Evolutionary conservation across 2,797 vertebrate genomes (phyloP).

Genomic region (Cyprinella venusta): DNA sequence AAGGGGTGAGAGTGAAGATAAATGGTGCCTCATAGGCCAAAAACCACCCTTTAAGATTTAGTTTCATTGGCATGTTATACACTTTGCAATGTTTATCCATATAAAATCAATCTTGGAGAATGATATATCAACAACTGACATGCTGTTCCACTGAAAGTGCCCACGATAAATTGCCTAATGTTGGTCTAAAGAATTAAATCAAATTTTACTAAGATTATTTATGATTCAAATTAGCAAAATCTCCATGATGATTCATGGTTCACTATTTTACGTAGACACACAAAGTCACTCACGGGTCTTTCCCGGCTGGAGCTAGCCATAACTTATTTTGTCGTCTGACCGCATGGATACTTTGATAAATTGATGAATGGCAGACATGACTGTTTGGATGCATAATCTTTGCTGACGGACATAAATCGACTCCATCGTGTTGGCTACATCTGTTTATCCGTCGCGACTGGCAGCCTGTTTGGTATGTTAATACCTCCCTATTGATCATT

Average conservation of each 20-base stretch:
- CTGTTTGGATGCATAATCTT: slow-evolving; percentile 51
- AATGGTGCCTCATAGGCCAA: background rate
- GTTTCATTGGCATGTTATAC: slow-evolving; percentile 24
- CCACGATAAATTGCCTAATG: slow-evolving; percentile 37
- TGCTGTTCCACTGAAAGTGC: slow-evolving; percentile 36
- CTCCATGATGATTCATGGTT: slow-evolving; percentile 40
- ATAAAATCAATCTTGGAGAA: slow-evolving; percentile 36
- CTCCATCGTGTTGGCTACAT: slow-evolving; percentile 47
- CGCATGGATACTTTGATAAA: slow-evolving; percentile 45
- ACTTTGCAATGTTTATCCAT: slow-evolving; percentile 35
- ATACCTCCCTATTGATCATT: slow-evolving; percentile 57
- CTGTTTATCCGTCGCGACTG: slow-evolving; percentile 54
- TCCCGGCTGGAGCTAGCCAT: slow-evolving; percentile 6
- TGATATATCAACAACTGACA: slow-evolving; percentile 26
- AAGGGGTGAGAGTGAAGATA: background rate
- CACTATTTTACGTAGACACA: slow-evolving; percentile 14
- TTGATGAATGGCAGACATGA: slow-evolving; percentile 47
- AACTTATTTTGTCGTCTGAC: slow-evolving; percentile 44
- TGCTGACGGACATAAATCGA: slow-evolving; percentile 55
- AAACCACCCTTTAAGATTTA: slow-evolving; percentile 16
- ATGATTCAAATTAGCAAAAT: slow-evolving; percentile 44
- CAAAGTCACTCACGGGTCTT: slow-evolving; percentile 22
- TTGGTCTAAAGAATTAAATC: slow-evolving; percentile 49
- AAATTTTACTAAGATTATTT: slow-evolving; percentile 54
- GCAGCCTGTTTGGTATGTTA: slow-evolving; percentile 59